Evolutionary conservation across 2,888 invertebrate species (phyloP).

Genomic region (Osmoderma eremita): DNA sequence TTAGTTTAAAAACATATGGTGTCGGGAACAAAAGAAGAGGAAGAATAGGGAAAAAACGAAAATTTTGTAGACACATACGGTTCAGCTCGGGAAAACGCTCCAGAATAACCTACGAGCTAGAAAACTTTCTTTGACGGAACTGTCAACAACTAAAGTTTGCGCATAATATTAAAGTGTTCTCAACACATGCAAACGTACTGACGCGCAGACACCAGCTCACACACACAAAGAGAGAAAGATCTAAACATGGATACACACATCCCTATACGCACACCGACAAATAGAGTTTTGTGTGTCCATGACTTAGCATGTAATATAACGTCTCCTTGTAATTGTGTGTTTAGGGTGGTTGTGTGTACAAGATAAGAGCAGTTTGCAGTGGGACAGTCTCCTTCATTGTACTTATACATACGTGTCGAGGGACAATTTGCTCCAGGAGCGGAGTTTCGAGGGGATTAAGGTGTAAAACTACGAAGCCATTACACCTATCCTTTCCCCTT

Average conservation of each 20-base stretch:
- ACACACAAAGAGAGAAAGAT: neutral
- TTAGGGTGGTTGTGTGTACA: slow-evolving; percentile 47
- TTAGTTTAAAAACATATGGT: slow-evolving; percentile 36
- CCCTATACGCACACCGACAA: neutral
- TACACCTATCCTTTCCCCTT: slow-evolving; percentile 46
- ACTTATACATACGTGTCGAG: slow-evolving; percentile 58
- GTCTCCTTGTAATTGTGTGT: slow-evolving; percentile 46
- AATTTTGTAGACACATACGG: slow-evolving; percentile 36
- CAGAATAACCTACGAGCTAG: slow-evolving; percentile 29
- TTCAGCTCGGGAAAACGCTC: slow-evolving; percentile 18
- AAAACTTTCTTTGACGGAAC: slow-evolving; percentile 36
- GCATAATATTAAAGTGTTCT: slow-evolving; percentile 42
- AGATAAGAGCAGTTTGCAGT: slow-evolving; percentile 54
- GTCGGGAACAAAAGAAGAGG: slow-evolving; percentile 13
- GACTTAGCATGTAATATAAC: slow-evolving; percentile 42
- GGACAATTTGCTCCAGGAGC: slow-evolving; percentile 59
- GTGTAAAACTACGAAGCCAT: slow-evolving; percentile 57
- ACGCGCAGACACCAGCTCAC: neutral
- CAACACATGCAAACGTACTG: slow-evolving; percentile 26
- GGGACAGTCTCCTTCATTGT: slow-evolving; percentile 56
- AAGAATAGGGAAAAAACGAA: slow-evolving; percentile 26
- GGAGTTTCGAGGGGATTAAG: slow-evolving; percentile 57
- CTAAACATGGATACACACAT: slow-evolving; percentile 9
- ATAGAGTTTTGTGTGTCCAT: slow-evolving; percentile 27
- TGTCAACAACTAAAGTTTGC: slow-evolving; percentile 41